A percentile compares a stretch with the other conserved stretches of the same genome.
phyloP scores from a whole-genome alignment of 2,888 invertebrate species.

The Chalcosyrphus nemorum region DNA sequence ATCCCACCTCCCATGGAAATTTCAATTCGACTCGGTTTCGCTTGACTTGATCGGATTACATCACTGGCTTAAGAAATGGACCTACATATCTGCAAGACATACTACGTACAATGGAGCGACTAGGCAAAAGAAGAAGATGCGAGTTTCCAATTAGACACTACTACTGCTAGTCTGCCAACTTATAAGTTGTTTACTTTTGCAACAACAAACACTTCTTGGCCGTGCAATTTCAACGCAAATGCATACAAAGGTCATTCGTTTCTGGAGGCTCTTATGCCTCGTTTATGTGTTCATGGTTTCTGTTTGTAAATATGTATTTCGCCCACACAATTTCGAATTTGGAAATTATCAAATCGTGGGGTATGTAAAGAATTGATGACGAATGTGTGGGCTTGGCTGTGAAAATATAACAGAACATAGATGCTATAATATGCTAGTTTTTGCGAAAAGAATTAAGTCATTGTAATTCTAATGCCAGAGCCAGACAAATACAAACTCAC shows the following conservation, averaged over 20 bases:
- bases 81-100: background rate
- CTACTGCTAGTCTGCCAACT: background rate
- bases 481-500: too few relatives aligned
- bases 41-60: constrained; percentile 60
- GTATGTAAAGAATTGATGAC: constrained; percentile 14
- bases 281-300: background rate
- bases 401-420: constrained; percentile 31
- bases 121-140: constrained; percentile 1
- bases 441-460: constrained; percentile 44
- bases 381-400: constrained; percentile 46
- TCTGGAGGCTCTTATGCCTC: constrained; percentile 7
- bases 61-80: constrained; percentile 15
- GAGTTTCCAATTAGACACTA: background rate
- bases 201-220: constrained; percentile 5
- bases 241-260: constrained; percentile 34
- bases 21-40: constrained; percentile 30
- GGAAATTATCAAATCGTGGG: constrained; percentile 45
- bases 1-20: constrained; percentile 35
- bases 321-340: constrained; percentile 43
- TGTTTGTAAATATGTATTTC: background rate
- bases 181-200: background rate
- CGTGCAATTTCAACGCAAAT: constrained; percentile 32
- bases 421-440: constrained; percentile 18
- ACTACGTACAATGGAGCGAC: background rate
- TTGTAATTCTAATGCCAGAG: constrained; percentile 26